Evolutionary conservation across 2,797 vertebrate genomes (phyloP), one percentile per base, ranked within the genome.

Genomic region (Euphonia xanthogaster): DNA sequence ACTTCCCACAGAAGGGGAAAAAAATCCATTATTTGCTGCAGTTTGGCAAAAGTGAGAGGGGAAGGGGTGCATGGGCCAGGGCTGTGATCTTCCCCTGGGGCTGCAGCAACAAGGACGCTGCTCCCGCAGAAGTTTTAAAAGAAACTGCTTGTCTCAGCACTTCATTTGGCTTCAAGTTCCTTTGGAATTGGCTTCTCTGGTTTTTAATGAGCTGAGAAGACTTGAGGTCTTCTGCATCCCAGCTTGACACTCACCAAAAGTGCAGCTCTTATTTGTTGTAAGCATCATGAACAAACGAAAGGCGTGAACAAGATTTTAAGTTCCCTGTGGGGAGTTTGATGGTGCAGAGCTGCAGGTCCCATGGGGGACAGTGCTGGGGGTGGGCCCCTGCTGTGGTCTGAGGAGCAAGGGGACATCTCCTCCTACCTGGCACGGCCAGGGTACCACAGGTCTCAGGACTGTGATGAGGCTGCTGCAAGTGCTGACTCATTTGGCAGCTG

Each of bases 131-230:
- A 93, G 76, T 80, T 81, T 75, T 75, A 24, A 44, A 77, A 88
- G 82, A 58, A 90, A 62, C 12, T 14, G 42, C n/a, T 81, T 80
- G 47, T 90, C 90, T 96, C 82, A 95, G 54, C 94, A 96, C 82
- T 84, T 97, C 70, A 73, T 96, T 95, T 94, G 76, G 91, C 90
- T 80, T 54, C 45, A 33, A 65, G 50, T 37, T 91, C 54, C 50
- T 75, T 50, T 78, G 66, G 79, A 93, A 83, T 19, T 90, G 87
- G 68, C 82, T 75, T 0, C 62, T 80, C 50, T 83, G 54, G 31
- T 25, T 84, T 90, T 72, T 93, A 93, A 95, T 62, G 82, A 91
- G 70, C 87, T 94, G 93, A 84, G 91, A 94, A 91, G 90, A 8
- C 33, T 76, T 7, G 33, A 94, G 14, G 27, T 94, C 88, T 93